Evolutionary conservation across 2,113 vertebrate genomes (phyloP).

Genomic region (Chaetodon auriga): DNA sequence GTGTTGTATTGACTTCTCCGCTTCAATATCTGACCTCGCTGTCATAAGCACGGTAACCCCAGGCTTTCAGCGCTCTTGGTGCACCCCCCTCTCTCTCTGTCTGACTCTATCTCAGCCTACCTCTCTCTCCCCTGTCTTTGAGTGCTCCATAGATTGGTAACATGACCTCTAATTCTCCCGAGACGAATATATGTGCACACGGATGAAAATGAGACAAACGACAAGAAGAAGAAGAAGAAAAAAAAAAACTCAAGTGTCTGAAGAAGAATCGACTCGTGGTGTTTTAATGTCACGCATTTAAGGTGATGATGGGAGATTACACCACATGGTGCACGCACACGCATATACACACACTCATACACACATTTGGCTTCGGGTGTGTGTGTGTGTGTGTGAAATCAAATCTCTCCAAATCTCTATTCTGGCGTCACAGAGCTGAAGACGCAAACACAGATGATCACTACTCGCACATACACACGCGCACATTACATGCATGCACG

Average conservation of each 20-base stretch:
- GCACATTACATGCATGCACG: slow-evolving; percentile 74
- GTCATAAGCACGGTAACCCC: slow-evolving; percentile 72
- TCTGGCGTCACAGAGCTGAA: slow-evolving; percentile 77
- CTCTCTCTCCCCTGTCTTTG: slow-evolving; percentile 58
- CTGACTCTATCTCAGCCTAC: slow-evolving; percentile 37
- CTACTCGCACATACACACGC: slow-evolving; percentile 54
- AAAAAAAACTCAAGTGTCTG: slow-evolving; percentile 51
- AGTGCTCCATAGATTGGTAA: slow-evolving; percentile 76
- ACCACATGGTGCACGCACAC: slow-evolving; percentile 59
- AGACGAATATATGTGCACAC: slow-evolving; percentile 67
- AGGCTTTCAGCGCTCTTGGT: slow-evolving; percentile 65
- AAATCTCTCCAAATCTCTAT: slow-evolving; percentile 82
- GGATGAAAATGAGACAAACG: slow-evolving; percentile 68
- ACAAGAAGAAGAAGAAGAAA: slow-evolving; percentile 36
- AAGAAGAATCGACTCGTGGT: slow-evolving; percentile 73
- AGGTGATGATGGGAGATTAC: slow-evolving; percentile 76
- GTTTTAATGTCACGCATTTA: slow-evolving; percentile 82
- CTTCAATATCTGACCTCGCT: slow-evolving; percentile 72
- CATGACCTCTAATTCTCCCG: slow-evolving; percentile 78
- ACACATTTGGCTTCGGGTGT: slow-evolving; percentile 63
- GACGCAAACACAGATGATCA: slow-evolving; percentile 80
- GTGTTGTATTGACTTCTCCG: slow-evolving; percentile 74
- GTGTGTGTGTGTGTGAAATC: slow-evolving; percentile 68
- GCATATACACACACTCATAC: slow-evolving; percentile 26
- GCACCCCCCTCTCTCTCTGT: slow-evolving; percentile 26